Conservation (phyloP, 2,797 vertebrate species). For the Eleutherodactylus coqui region DNA sequence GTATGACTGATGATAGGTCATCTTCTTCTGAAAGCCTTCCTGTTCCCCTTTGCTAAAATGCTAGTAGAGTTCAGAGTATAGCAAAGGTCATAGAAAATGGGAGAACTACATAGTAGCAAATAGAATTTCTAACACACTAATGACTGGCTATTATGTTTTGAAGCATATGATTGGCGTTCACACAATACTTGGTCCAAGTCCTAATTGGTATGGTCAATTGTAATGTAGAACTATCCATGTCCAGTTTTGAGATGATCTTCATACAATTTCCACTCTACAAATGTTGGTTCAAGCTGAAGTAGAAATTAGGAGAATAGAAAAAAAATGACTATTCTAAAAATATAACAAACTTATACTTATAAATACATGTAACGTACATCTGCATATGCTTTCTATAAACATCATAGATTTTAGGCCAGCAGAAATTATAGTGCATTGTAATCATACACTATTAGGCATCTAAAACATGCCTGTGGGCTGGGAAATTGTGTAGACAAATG, state of each 20-base stretch:
- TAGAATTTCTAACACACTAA: not conserved
- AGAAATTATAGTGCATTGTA: slow-evolving; percentile 45
- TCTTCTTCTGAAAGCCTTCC: not conserved
- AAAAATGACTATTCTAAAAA: not conserved
- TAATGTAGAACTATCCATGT: not conserved
- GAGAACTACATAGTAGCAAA: not conserved
- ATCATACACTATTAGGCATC: slow-evolving; percentile 44
- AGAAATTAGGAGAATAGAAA: not conserved
- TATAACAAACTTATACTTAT: slow-evolving; percentile 7
- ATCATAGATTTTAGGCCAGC: slow-evolving; percentile 26
- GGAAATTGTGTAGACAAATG: slow-evolving; percentile 49
- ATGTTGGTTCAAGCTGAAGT: not conserved
- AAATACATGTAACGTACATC: slow-evolving; percentile 14
- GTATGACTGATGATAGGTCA: not conserved
- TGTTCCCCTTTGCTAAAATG: not conserved
- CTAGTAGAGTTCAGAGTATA: not conserved
- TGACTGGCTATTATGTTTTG: not conserved
- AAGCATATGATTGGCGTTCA: not conserved
- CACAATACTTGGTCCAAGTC: no score
- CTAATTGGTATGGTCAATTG: not conserved
- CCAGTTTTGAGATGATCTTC: not conserved
- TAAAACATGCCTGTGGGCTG: slow-evolving; percentile 22
- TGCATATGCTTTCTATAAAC: slow-evolving; percentile 22
- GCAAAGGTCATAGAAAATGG: not conserved
- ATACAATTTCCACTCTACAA: not conserved